Percentiles rank a stretch among this genome's conserved stretches.
phyloP scores from a whole-genome alignment of 2,797 vertebrate genomes.

The Pterois miles region DNA sequence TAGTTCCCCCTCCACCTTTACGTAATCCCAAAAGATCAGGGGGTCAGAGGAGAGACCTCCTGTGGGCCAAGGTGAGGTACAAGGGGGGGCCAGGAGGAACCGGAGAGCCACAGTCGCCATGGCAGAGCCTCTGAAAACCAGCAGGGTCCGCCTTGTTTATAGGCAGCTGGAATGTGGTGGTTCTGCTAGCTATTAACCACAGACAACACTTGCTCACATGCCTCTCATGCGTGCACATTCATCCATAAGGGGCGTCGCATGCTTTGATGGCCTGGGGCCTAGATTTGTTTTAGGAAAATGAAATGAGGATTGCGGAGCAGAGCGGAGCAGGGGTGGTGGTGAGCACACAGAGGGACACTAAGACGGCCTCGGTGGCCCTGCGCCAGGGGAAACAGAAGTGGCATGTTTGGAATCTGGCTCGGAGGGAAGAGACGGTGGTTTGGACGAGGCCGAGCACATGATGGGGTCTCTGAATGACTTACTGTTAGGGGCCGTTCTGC shows the following conservation, averaged over 20 bases:
- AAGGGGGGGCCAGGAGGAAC: slow-evolving; percentile 35
- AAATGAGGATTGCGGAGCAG: slow-evolving; percentile 56
- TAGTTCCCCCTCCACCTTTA: slow-evolving; percentile 53
- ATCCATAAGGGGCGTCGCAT: slow-evolving; percentile 45
- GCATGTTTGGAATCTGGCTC: slow-evolving; percentile 76
- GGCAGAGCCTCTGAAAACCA: slow-evolving; percentile 49
- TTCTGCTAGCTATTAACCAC: slow-evolving; percentile 74
- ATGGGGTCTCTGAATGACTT: slow-evolving; percentile 74
- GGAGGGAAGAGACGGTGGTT: slow-evolving; percentile 67
- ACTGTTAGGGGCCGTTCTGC: slow-evolving; percentile 69
- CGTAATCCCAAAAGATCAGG: slow-evolving; percentile 32
- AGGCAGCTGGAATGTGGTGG: slow-evolving; percentile 63
- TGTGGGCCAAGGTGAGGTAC: slow-evolving; percentile 33
- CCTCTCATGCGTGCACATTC: slow-evolving; percentile 61
- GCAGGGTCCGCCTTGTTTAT: slow-evolving; percentile 53
- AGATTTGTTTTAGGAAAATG: slow-evolving; percentile 78
- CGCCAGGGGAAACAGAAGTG: slow-evolving; percentile 78
- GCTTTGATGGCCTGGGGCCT: slow-evolving; percentile 59
- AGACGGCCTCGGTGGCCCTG: slow-evolving; percentile 61
- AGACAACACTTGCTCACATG: slow-evolving; percentile 72
- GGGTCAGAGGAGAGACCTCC: slow-evolving; percentile 51
- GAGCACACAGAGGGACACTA: slow-evolving; percentile 68
- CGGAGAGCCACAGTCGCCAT: slow-evolving; percentile 26
- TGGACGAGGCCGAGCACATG: slow-evolving; percentile 67
- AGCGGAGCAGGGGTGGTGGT: slow-evolving; percentile 26